These are phyloP conservation scores for Lophura nycthemera DNA, from an alignment of 2,113 vertebrate species.

Conservation along the genomic window DNA sequence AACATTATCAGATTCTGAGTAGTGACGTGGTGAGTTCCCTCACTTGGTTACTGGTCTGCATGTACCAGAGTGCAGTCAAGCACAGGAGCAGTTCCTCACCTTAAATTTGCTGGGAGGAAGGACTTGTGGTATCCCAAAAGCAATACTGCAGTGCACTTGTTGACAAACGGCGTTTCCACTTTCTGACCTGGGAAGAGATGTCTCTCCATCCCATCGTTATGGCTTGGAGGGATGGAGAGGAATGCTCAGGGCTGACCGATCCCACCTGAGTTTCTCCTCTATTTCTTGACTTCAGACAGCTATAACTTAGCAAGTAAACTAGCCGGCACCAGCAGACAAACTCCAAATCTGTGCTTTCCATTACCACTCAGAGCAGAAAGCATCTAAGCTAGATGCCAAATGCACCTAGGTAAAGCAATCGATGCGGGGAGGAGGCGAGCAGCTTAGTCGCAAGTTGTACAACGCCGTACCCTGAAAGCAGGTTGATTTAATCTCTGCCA, in stretches of 20 bases:
- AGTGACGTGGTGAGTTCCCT: not conserved
- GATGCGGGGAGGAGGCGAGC: constrained; percentile 57
- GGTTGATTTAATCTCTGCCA: constrained; percentile 33
- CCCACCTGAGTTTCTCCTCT: constrained; percentile 41
- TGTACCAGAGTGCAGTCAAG: no score
- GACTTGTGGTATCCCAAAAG: constrained; percentile 33
- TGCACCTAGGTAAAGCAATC: constrained; percentile 66
- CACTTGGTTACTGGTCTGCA: not conserved
- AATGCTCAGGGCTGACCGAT: not conserved
- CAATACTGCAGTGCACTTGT: constrained; percentile 36
- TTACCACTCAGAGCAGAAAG: constrained; percentile 64
- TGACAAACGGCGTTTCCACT: constrained; percentile 5
- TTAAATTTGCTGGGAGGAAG: not conserved
- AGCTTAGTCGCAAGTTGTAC: constrained; percentile 64
- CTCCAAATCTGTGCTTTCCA: constrained; percentile 61
- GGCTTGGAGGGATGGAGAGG: constrained; percentile 13
- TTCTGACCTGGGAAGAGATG: not conserved
- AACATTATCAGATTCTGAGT: accelerated
- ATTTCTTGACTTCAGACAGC: constrained; percentile 53
- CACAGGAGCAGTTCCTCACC: no score
- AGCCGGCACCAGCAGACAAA: constrained; percentile 61
- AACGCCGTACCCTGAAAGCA: constrained; percentile 32
- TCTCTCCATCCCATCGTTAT: not conserved
- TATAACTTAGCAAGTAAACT: constrained; percentile 77
- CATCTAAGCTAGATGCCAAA: constrained; percentile 54